Conservation (phyloP, 2,113 vertebrate species). For the Mugil cephalus region DNA sequence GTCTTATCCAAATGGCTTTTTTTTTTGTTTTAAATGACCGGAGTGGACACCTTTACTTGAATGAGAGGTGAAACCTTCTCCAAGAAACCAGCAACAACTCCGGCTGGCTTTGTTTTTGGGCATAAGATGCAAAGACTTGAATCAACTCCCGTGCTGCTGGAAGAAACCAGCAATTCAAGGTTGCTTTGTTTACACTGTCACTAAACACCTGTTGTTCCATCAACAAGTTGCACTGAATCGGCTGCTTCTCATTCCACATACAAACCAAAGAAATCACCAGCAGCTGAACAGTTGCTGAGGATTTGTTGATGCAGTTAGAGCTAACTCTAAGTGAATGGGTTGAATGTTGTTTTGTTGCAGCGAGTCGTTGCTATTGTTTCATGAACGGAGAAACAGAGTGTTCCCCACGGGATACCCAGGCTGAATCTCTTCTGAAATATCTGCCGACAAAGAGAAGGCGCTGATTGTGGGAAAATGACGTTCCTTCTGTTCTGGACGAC, state of each 20-base stretch:
- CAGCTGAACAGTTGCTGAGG: conserved; percentile 5
- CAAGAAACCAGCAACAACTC: too few species aligned
- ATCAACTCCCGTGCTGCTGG: conserved; percentile 2
- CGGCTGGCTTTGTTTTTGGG: too few species aligned
- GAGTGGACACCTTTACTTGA: too few species aligned
- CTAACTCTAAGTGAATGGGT: too few species aligned
- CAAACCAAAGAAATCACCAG: conserved; percentile 10
- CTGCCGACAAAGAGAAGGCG: conserved; percentile 5
- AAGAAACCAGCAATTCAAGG: conserved; percentile 58
- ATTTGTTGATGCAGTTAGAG: conserved; percentile 29
- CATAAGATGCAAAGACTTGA: neutral
- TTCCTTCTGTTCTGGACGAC: conserved; percentile 1
- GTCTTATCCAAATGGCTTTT: too few species aligned
- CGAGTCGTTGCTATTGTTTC: conserved; percentile 4
- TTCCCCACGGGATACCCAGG: neutral
- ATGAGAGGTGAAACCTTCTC: too few species aligned
- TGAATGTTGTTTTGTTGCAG: conserved; percentile 16
- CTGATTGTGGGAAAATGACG: neutral
- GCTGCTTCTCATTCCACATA: conserved; percentile 28
- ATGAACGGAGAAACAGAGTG: neutral
- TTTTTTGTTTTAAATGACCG: too few species aligned
- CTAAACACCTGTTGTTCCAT: conserved; percentile 76
- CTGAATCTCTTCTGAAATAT: conserved; percentile 7
- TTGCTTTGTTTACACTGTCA: conserved; percentile 77
- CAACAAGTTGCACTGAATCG: conserved; percentile 64